phyloP scores from a whole-genome alignment of 1,140 invertebrate genomes.

The Chionoecetes opilio region DNA sequence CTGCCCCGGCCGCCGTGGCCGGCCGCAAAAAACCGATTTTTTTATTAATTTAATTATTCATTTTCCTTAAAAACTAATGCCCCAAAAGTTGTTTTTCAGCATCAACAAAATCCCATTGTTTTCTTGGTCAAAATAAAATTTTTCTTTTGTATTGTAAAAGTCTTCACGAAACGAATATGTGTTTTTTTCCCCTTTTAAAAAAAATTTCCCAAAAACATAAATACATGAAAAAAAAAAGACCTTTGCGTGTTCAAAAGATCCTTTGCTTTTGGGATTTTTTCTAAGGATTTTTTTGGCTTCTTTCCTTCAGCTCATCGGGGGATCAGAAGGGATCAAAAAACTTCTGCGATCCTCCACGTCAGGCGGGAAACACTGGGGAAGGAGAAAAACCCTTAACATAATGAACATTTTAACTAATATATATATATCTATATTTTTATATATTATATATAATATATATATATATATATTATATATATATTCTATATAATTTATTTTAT shows the following conservation, averaged over 20 bases:
- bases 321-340: conserved; percentile 93
- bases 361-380: conserved; percentile 89
- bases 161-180: not conserved
- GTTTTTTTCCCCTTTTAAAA: not conserved
- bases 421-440: no score
- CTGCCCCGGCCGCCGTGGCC: no score
- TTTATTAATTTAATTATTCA: no score
- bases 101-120: not conserved
- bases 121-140: not conserved
- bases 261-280: not conserved
- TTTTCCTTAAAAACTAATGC: no score
- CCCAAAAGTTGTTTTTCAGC: not conserved
- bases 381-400: conserved; percentile 77
- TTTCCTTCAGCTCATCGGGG: conserved; percentile 82
- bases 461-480: no score
- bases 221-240: not conserved
- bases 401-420: no score
- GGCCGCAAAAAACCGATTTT: no score
- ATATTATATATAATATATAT: no score
- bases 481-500: no score
- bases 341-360: conserved; percentile 90
- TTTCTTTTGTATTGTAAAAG: no score
- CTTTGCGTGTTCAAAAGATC: not conserved
- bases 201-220: not conserved
- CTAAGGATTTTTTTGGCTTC: not conserved